A percentile compares a stretch with the other conserved stretches of the same genome.
These are phyloP conservation scores for Chunga burmeisteri DNA, from an alignment of 2,113 vertebrate species.

Conservation along the genomic window DNA sequence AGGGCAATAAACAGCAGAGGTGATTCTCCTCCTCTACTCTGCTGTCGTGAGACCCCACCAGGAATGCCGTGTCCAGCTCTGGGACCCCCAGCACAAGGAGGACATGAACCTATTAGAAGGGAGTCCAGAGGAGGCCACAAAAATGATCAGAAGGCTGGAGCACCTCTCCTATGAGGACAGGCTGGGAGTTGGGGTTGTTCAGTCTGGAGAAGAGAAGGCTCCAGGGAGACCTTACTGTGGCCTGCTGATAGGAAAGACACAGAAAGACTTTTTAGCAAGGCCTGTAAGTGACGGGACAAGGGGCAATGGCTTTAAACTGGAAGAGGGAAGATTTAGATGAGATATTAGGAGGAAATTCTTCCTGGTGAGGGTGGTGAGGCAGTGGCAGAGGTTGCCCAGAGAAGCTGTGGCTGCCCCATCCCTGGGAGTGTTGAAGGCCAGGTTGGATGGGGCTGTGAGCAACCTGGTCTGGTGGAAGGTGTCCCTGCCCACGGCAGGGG, in stretches of 20 bases:
- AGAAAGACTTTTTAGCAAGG: not conserved
- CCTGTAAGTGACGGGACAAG: accelerated
- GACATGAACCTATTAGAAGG: not conserved
- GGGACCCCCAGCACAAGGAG: not conserved
- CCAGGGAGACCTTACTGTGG: not conserved
- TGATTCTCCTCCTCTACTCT: not conserved
- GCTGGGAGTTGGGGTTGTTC: not conserved
- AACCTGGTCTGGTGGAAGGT: accelerated
- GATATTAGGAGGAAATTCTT: not conserved
- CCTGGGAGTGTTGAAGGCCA: accelerated
- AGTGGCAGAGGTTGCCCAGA: not conserved
- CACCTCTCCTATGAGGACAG: not conserved
- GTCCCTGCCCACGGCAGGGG: not conserved
- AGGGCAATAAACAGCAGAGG: not conserved
- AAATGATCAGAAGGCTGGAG: not conserved
- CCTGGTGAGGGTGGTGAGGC: not conserved
- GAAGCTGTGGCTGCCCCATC: not conserved
- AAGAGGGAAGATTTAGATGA: not conserved
- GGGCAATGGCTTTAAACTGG: not conserved
- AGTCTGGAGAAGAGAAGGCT: not conserved
- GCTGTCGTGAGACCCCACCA: not conserved
- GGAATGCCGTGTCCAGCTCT: not conserved
- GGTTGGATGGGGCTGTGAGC: not conserved
- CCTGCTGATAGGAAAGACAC: not conserved
- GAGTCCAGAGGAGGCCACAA: not conserved